Evolutionary conservation across 2,113 vertebrate genomes (phyloP).

Genomic region (Hiodon alosoides): DNA sequence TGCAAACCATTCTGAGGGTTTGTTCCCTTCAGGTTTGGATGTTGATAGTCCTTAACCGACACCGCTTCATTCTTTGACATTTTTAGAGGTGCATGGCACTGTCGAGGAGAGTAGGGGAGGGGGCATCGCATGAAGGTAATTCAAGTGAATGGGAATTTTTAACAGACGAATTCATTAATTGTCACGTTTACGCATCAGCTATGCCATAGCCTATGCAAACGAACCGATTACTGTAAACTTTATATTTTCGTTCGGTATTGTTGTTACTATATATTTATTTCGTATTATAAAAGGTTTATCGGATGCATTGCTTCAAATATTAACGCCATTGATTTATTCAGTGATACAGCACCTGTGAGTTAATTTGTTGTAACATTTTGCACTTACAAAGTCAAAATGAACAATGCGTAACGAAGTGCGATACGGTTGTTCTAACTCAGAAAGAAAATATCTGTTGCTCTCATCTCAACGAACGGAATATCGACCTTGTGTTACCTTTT

Average conservation of each 20-base stretch:
- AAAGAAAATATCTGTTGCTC: conserved; percentile 20
- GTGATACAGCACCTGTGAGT: conserved; percentile 6
- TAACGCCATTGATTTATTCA: not conserved
- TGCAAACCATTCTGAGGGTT: conserved; percentile 26
- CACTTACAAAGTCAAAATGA: not conserved
- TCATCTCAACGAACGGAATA: not conserved
- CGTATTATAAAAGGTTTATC: not conserved
- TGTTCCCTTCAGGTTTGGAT: conserved; percentile 12
- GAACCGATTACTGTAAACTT: not conserved
- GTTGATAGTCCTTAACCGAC: conserved; percentile 31
- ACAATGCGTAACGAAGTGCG: not conserved
- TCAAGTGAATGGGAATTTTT: conserved; percentile 10
- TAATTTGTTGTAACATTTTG: conserved; percentile 14
- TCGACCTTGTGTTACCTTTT: not conserved
- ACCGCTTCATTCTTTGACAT: conserved; percentile 25
- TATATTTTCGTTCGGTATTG: not conserved
- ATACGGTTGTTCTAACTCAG: not conserved
- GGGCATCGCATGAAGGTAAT: conserved; percentile 11
- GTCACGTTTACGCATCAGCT: not conserved
- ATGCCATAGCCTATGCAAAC: not conserved
- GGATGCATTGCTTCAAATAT: not conserved
- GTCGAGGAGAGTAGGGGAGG: conserved; percentile 7
- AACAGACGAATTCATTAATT: not conserved
- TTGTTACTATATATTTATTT: not conserved
- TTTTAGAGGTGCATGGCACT: conserved; percentile 16